Evolutionary conservation across 2,888 invertebrate genomes (phyloP).

Genomic region (Phengaris arion): DNA sequence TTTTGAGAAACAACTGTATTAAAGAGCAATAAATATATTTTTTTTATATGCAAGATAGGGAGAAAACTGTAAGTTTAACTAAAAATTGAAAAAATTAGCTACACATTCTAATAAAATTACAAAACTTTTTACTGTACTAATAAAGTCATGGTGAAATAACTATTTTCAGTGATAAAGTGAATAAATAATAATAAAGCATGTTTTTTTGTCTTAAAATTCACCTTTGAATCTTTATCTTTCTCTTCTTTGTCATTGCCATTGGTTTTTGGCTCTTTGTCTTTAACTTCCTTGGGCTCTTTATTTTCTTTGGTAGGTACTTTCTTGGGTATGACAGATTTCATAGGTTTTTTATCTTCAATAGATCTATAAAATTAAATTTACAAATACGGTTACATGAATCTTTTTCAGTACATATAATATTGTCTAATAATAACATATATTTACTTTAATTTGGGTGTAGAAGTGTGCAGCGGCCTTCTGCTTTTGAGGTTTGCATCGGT

Average conservation of each 20-base stretch:
- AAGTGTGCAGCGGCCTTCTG: slow-evolving; percentile 58
- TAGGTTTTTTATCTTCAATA: slow-evolving; percentile 55
- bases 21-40: background rate
- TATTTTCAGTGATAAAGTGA: too few species aligned
- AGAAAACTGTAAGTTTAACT: too few species aligned
- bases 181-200: background rate
- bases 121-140: background rate
- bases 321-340: slow-evolving; percentile 49
- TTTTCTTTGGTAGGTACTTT: slow-evolving; percentile 60
- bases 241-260: slow-evolving; percentile 51
- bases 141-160: too few species aligned
- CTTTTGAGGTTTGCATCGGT: slow-evolving; percentile 47
- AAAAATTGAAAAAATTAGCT: too few species aligned
- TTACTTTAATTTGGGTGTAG: slow-evolving; percentile 66
- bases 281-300: slow-evolving; percentile 63
- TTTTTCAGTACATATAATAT: too few species aligned
- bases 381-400: background rate
- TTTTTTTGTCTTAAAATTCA: slow-evolving; percentile 30
- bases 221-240: slow-evolving; percentile 43
- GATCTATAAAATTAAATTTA: slow-evolving; percentile 17
- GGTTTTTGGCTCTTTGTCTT: slow-evolving; percentile 46
- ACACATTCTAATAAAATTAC: too few species aligned
- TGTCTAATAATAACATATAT: background rate
- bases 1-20: slow-evolving; percentile 55
- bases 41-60: too few species aligned